A percentile compares a stretch with the other conserved stretches of the same genome.
These are phyloP conservation scores for Noctua comes DNA, from an alignment of 2,888 invertebrate species.

Conservation along the genomic window DNA sequence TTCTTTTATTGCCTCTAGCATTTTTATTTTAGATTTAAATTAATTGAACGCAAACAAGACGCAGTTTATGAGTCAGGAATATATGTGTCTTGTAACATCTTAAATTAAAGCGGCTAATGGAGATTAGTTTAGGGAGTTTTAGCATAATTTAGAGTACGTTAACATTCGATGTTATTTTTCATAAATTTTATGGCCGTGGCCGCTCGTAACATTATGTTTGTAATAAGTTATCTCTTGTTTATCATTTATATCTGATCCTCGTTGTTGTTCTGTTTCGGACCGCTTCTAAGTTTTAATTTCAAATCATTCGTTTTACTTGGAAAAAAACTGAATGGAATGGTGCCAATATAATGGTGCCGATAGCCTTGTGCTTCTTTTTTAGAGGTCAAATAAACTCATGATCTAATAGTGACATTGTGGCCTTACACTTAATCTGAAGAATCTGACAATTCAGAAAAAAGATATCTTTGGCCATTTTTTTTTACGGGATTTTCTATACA, in stretches of 20 bases:
- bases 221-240: constrained; percentile 60
- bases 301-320: neutral
- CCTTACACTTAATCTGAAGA: neutral
- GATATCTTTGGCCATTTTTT: neutral
- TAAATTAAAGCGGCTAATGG: constrained; percentile 77
- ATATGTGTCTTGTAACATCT: constrained; percentile 77
- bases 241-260: neutral
- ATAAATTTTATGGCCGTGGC: constrained; percentile 77
- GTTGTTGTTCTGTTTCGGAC: neutral
- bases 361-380: neutral
- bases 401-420: neutral
- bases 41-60: constrained; percentile 87
- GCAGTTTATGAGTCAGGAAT: constrained; percentile 79
- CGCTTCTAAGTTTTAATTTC: neutral
- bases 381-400: neutral
- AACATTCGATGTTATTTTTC: constrained; percentile 78
- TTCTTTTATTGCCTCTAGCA: constrained; percentile 81
- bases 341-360: neutral
- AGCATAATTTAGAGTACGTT: constrained; percentile 79
- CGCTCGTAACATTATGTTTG: constrained; percentile 73
- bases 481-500: neutral
- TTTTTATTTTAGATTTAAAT: constrained; percentile 86
- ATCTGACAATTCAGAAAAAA: neutral
- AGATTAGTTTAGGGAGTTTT: constrained; percentile 76
- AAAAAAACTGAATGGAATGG: neutral